Percentiles rank a stretch among this genome's conserved stretches.
phyloP scores from a whole-genome alignment of 1,140 invertebrate species.

The Drosophila repleta region DNA sequence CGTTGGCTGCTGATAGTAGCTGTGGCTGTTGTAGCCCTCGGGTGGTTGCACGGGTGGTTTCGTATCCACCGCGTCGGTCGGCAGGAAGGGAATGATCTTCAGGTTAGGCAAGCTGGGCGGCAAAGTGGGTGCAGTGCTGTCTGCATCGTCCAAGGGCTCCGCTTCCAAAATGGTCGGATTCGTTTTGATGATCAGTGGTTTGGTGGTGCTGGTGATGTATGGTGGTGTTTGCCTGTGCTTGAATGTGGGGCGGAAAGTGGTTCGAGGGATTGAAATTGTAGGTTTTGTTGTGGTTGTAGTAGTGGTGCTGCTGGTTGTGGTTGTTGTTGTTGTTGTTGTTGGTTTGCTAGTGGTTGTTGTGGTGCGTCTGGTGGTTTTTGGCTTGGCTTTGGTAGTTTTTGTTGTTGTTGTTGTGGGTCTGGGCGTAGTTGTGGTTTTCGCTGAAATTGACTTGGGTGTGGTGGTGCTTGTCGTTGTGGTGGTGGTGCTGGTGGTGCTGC shows the following conservation, averaged over 20 bases:
- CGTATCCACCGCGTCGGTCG: constrained; percentile 87
- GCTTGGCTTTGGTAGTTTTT: constrained; percentile 24
- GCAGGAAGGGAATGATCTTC: constrained; percentile 91
- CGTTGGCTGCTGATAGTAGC: constrained; percentile 1
- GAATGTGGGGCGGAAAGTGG: constrained; percentile 13
- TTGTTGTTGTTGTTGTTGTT: constrained; percentile 9
- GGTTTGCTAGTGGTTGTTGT: constrained; percentile 26
- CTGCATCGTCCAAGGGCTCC: constrained; percentile 76
- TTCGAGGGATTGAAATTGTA: constrained; percentile 22
- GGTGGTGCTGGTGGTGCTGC: constrained; percentile 22
- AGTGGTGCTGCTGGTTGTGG: constrained; percentile 13
- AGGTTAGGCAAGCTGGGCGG: constrained; percentile 89
- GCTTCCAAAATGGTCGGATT: constrained; percentile 84
- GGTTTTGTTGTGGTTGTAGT: constrained; percentile 26
- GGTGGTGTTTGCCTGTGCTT: constrained; percentile 36
- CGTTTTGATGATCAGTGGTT: constrained; percentile 75
- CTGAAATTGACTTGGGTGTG: constrained; percentile 1
- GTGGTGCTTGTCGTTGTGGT: constrained; percentile 28
- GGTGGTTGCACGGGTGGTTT: constrained; percentile 36
- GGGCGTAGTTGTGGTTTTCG: constrained; percentile 12
- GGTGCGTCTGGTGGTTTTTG: constrained; percentile 35
- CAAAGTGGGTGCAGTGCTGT: constrained; percentile 84
- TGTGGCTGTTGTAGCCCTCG: constrained; percentile 16
- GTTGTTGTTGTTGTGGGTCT: constrained; percentile 1
- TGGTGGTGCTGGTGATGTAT: constrained; percentile 32